Evolutionary conservation across 2,113 vertebrate genomes (phyloP).

Genomic region (Brachionichthys hirsutus): DNA sequence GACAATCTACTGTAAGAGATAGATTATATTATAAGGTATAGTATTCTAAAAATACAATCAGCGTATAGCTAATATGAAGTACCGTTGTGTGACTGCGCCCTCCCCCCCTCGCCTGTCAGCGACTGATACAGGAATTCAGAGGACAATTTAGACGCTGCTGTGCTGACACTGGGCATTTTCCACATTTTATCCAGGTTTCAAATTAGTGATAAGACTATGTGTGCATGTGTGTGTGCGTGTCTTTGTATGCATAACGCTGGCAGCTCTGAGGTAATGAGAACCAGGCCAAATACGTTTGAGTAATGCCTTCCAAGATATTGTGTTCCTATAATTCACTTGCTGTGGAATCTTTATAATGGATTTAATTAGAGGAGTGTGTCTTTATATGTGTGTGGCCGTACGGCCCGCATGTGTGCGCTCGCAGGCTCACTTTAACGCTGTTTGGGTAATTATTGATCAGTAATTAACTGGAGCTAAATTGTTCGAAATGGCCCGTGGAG

Average conservation of each 20-base stretch:
- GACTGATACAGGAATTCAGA: conserved; percentile 51
- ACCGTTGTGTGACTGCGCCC: conserved; percentile 20
- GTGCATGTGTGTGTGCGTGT: conserved; percentile 12
- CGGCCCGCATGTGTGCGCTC: not conserved
- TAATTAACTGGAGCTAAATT: conserved; percentile 45
- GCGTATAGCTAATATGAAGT: conserved; percentile 31
- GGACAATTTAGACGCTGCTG: conserved; percentile 54
- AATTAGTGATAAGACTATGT: conserved; percentile 53
- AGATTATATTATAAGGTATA: too few relatives aligned
- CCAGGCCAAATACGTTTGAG: conserved; percentile 46
- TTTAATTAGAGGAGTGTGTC: conserved; percentile 55
- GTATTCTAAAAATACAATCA: conserved; percentile 15
- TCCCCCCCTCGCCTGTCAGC: conserved; percentile 15
- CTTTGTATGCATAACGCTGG: conserved; percentile 13
- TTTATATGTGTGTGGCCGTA: conserved; percentile 4
- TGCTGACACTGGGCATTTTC: conserved; percentile 61
- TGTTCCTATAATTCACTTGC: conserved; percentile 58
- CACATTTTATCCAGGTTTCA: conserved; percentile 59
- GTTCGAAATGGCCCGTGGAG: conserved; percentile 33
- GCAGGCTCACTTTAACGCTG: conserved; percentile 23
- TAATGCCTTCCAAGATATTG: conserved; percentile 63
- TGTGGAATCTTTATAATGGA: conserved; percentile 61
- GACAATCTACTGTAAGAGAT: too few relatives aligned
- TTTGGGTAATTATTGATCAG: conserved; percentile 49
- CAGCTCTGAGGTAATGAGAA: conserved; percentile 61